Evolutionary conservation across 2,888 invertebrate species (phyloP), one percentile per base, ranked within the genome.

Genomic region (Rhodophaea formosa): DNA sequence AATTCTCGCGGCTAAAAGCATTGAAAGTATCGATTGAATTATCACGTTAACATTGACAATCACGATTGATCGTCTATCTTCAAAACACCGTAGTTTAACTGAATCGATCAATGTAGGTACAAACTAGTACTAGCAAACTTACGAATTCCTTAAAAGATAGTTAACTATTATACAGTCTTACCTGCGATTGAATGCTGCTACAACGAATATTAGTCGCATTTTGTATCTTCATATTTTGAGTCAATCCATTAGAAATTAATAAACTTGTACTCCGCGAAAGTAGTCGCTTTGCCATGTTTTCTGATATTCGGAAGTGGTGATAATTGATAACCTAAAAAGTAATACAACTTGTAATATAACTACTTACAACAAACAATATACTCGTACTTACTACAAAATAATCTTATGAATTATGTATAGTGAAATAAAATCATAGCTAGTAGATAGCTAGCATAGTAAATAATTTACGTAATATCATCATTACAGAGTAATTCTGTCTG

Each of bases 211-310:
- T 32, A 3, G 1, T 51, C 32, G 35, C 35, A 35, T 35, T 32
- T 51, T 51, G 51, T 32, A 14, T 49, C 1, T 51, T 51, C 10
- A 8, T 16, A 3, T 14, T 32, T 15, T 51, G 29, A 10, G 51
- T 35, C 8, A 51, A 35, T 12, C 51, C 51, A 16, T 51, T 51
- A 15, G 16, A 51, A 51, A 51, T 16, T 7, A 51, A 16, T 15
- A 51, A 51, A 51, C 43, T 58, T 45, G 61, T 69, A 42, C 72
- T 58, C 29, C 68, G 70, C 51, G 72, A 68, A 39, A 80, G 57
- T 44, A 78, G 55, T 59, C 75, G 71, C 65, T 69, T 80, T 12
- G 74, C 75, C 87, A 87, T 85, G 16, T 46, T 68, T 57, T 55
- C 15, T 8, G 45, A 60, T 35, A 49, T n/a, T 54, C 46, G 49